Conservation (phyloP, 2,797 vertebrate genomes). For the Malacoraja senta region DNA sequence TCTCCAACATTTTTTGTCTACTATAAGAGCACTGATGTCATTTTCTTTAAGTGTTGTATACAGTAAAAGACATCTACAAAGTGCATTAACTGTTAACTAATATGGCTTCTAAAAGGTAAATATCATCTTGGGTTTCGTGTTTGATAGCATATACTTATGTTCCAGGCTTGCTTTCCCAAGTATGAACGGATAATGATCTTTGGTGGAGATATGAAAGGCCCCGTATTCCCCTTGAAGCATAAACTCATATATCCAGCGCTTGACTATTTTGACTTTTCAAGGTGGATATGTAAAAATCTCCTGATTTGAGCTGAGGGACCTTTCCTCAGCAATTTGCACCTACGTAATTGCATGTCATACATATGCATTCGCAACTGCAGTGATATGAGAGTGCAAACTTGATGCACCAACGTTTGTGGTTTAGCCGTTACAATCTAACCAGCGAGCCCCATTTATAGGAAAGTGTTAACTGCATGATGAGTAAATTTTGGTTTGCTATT, state of each 20-base stretch:
- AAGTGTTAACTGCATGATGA: constrained; percentile 33
- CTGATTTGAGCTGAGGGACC: no score
- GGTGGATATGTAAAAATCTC: no score
- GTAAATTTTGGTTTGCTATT: not conserved
- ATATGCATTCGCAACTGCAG: not conserved
- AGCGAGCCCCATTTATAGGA: constrained; percentile 1
- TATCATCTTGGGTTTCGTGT: not conserved
- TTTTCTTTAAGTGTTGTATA: not conserved
- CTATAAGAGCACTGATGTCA: no score
- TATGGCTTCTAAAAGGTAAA: not conserved
- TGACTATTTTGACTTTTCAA: not conserved
- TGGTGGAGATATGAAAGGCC: not conserved
- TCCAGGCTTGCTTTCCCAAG: not conserved
- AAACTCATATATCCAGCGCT: not conserved
- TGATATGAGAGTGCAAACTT: constrained; percentile 17
- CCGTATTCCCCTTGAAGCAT: no score
- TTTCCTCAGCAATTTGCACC: not conserved
- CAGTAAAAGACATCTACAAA: not conserved
- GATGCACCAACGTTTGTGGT: not conserved
- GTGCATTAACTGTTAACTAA: not conserved
- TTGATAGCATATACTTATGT: not conserved
- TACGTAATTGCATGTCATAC: not conserved
- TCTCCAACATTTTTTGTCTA: no score
- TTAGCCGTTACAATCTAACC: constrained; percentile 26
- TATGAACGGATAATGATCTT: not conserved